Conservation (phyloP, 2,888 invertebrate species). For the Lagria hirta region DNA sequence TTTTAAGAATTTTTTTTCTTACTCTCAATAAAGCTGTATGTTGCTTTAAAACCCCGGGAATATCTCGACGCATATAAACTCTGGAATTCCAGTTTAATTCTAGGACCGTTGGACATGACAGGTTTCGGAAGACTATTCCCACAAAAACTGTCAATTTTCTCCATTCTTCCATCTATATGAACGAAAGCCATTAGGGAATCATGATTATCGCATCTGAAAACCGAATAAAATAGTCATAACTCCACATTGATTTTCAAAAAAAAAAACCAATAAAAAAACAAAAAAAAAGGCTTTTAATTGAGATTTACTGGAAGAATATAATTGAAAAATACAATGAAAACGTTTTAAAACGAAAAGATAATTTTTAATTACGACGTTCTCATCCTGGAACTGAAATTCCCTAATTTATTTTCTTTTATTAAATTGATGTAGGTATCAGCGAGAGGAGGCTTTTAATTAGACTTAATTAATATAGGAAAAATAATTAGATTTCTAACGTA, state of each 20-base stretch:
- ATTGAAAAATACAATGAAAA: no score
- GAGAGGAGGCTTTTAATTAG: no score
- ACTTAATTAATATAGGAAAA: no score
- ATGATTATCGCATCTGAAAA: conserved; percentile 69
- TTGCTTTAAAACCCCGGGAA: conserved; percentile 84
- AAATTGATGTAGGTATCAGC: no score
- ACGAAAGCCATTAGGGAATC: conserved; percentile 82
- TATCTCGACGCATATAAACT: conserved; percentile 76
- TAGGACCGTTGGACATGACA: conserved; percentile 90
- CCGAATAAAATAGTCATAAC: not conserved
- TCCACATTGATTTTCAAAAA: not conserved
- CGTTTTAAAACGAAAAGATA: no score
- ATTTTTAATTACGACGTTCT: no score
- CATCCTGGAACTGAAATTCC: no score
- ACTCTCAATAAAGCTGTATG: conserved; percentile 90
- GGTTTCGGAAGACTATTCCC: conserved; percentile 80
- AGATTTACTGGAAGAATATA: not conserved
- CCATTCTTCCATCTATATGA: conserved; percentile 78
- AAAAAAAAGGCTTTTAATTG: no score
- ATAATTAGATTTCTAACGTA: no score
- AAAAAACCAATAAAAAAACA: not conserved
- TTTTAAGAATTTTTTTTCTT: no score
- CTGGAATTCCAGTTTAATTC: conserved; percentile 82
- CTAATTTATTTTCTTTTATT: no score
- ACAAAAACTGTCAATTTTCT: conserved; percentile 86